phyloP scores from a whole-genome alignment of 2,888 invertebrate genomes.

The Germaria angustata region DNA sequence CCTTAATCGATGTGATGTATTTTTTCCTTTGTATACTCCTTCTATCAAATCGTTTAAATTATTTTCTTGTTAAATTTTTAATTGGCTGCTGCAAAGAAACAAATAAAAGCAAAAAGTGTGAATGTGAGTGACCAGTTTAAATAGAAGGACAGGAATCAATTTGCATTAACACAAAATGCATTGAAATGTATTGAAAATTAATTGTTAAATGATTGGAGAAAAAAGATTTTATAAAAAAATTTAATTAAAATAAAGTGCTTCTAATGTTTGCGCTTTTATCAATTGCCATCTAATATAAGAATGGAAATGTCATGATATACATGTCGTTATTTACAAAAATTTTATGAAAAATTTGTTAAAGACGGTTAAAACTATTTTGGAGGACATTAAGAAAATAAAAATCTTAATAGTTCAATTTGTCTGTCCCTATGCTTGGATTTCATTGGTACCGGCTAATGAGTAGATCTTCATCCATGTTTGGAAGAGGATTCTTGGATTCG shows the following conservation, averaged over 20 bases:
- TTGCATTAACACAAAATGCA: not conserved
- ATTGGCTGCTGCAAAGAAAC: constrained; percentile 63
- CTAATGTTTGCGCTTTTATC: not conserved
- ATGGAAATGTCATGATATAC: too few species aligned
- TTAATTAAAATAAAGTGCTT: constrained; percentile 31
- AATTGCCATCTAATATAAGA: too few species aligned
- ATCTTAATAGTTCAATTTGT: too few species aligned
- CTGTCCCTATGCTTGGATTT: too few species aligned
- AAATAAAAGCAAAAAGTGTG: not conserved
- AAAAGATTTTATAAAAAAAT: not conserved
- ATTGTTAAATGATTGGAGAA: too few species aligned
- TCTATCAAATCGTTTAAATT: constrained; percentile 43
- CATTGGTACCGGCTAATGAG: too few species aligned
- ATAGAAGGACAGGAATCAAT: not conserved
- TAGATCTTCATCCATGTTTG: too few species aligned
- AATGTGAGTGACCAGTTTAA: not conserved
- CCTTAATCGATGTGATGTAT: constrained; percentile 2
- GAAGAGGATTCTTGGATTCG: too few species aligned
- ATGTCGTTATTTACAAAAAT: too few species aligned
- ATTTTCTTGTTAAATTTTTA: constrained; percentile 59
- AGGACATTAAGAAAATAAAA: too few species aligned
- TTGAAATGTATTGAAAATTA: not conserved
- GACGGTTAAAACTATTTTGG: too few species aligned
- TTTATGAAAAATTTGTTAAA: too few species aligned
- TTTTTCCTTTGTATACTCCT: not conserved